These are phyloP conservation scores for Cynopterus sphinx DNA, from an alignment of 2,797 vertebrate genomes.

Conservation along the genomic window DNA sequence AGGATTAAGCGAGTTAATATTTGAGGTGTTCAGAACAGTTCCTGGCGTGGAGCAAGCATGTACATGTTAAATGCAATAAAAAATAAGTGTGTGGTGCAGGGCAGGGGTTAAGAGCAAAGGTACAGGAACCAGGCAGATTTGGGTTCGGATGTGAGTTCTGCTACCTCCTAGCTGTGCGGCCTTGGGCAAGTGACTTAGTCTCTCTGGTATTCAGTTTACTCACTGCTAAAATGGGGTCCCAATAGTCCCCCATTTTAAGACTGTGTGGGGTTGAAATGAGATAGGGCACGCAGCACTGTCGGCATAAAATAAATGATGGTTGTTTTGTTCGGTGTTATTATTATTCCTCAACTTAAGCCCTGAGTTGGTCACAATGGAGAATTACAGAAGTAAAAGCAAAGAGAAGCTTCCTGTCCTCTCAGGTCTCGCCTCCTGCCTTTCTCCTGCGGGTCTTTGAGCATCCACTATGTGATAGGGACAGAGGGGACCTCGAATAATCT, in stretches of 20 bases:
- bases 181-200: neutral
- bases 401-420: accelerated
- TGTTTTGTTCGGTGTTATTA: neutral
- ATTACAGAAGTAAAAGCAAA: neutral
- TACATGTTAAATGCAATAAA: neutral
- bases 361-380: neutral
- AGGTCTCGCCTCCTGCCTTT: neutral
- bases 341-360: no score
- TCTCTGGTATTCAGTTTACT: neutral
- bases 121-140: neutral
- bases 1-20: neutral
- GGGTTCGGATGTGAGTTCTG: neutral
- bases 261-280: neutral
- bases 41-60: neutral
- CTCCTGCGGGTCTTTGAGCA: no score
- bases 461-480: accelerated
- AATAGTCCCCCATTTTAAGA: accelerated
- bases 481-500: neutral
- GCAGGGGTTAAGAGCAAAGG: no score
- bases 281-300: accelerated
- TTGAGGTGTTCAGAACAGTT: neutral
- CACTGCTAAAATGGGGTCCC: neutral
- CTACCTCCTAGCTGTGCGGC: neutral
- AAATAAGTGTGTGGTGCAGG: accelerated
- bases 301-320: no score